Conservation (phyloP, 1,140 invertebrate species). For the Andricus grossulariae region DNA sequence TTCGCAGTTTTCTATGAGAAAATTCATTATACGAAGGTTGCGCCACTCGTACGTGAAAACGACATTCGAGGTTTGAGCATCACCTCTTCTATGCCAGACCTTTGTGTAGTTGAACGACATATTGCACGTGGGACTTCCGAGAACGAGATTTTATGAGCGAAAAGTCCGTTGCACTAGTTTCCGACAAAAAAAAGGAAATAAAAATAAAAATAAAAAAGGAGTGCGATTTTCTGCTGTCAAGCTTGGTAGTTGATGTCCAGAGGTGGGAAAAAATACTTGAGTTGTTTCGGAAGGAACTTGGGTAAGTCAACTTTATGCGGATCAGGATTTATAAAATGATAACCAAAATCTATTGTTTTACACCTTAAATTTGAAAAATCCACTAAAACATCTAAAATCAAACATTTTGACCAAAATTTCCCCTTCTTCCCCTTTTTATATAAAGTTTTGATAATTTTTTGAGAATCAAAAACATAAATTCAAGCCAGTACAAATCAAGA, state of each 20-base stretch:
- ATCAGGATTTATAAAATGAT: background rate
- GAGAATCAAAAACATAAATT: no score
- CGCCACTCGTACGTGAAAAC: constrained; percentile 14
- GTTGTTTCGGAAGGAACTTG: background rate
- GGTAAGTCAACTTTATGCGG: constrained; percentile 5
- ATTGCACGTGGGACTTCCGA: constrained; percentile 27
- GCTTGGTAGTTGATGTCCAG: constrained; percentile 8
- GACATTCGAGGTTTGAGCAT: constrained; percentile 19
- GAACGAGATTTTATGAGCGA: constrained; percentile 26
- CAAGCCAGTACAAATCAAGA: no score
- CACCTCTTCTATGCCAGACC: constrained; percentile 17
- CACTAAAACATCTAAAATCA: no score
- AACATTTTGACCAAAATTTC: no score
- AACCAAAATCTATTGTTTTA: no score
- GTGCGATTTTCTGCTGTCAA: background rate
- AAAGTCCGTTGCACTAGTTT: constrained; percentile 17
- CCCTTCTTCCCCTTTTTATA: no score
- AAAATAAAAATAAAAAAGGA: background rate
- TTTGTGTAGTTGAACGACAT: constrained; percentile 28
- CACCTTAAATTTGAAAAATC: no score
- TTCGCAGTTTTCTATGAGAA: background rate
- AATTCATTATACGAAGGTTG: constrained; percentile 19
- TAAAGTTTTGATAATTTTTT: no score
- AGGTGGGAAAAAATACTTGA: background rate
- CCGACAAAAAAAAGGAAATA: constrained; percentile 10